Percentiles rank a stretch among this genome's conserved stretches.
Evolutionary conservation across 2,888 invertebrate species (phyloP).

Genomic region (Lasioglossum figueresi): DNA sequence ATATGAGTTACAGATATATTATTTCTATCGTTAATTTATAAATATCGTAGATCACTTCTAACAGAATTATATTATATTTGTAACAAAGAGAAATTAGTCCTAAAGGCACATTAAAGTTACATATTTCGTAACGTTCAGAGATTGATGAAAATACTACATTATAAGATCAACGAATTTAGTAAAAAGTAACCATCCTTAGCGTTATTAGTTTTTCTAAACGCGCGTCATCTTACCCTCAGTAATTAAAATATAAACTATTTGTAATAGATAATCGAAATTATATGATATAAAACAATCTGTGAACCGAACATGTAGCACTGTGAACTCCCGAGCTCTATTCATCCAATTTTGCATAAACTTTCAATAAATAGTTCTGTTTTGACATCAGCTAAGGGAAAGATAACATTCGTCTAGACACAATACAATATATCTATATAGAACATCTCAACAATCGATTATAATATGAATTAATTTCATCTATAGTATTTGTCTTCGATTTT

Average conservation of each 20-base stretch:
- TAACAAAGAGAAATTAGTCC: conserved; percentile 70
- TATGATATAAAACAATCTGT: conserved; percentile 42
- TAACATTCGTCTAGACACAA: conserved; percentile 64
- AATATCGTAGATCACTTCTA: conserved; percentile 69
- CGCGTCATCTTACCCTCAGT: conserved; percentile 60
- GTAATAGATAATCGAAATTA: conserved; percentile 20
- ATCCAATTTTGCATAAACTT: conserved; percentile 39
- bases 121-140: conserved; percentile 65
- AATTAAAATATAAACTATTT: conserved; percentile 51
- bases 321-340: conserved; percentile 33
- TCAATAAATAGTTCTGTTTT: conserved; percentile 41
- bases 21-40: conserved; percentile 67
- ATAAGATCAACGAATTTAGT: conserved; percentile 66
- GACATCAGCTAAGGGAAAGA: conserved; percentile 57
- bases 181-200: conserved; percentile 65
- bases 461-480: conserved; percentile 59
- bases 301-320: conserved; percentile 30
- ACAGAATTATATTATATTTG: conserved; percentile 71
- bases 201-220: conserved; percentile 60
- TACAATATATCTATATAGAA: conserved; percentile 73
- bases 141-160: conserved; percentile 63
- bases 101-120: conserved; percentile 74
- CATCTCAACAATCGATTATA: conserved; percentile 69
- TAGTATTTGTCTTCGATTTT: conserved; percentile 57
- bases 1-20: conserved; percentile 62